Evolutionary conservation across 2,113 vertebrate genomes (phyloP).

Genomic region (Nannospalax galili): DNA sequence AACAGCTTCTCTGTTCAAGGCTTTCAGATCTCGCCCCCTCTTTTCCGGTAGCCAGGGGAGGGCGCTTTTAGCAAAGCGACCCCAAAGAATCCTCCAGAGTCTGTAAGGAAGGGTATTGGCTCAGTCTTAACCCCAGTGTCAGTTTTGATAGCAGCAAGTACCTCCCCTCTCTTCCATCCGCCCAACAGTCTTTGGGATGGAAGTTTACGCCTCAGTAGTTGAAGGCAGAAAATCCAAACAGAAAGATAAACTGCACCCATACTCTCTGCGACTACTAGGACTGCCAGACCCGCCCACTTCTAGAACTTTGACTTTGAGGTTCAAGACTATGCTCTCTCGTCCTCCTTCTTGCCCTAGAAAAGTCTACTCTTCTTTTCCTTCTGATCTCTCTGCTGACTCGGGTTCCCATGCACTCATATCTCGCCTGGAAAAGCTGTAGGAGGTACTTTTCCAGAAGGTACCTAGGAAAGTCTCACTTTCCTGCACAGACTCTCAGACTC

Average conservation of each 20-base stretch:
- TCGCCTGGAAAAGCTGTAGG: slow-evolving; percentile 46
- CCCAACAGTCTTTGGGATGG: neutral
- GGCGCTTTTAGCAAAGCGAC: neutral
- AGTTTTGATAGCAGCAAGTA: slow-evolving; percentile 5
- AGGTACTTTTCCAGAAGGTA: slow-evolving; percentile 55
- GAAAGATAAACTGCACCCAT: neutral
- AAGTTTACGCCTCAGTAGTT: neutral
- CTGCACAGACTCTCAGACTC: slow-evolving; percentile 61
- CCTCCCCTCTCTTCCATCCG: neutral
- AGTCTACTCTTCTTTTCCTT: neutral
- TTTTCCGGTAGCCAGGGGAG: neutral
- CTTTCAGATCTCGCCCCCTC: neutral
- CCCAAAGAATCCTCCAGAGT: neutral
- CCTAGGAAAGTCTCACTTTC: slow-evolving; percentile 36
- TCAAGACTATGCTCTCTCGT: neutral
- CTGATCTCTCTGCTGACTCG: neutral
- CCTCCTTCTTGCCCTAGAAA: neutral
- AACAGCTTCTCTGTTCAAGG: neutral
- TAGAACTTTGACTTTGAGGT: neutral
- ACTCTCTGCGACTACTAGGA: neutral
- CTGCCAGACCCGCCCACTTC: neutral
- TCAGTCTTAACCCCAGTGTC: neutral
- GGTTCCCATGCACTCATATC: neutral
- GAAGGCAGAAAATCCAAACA: neutral
- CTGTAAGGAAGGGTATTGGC: neutral